Base-by-base conservation (phyloP, 2,888 invertebrate genomes). In the Pandemis heparana region DNA sequence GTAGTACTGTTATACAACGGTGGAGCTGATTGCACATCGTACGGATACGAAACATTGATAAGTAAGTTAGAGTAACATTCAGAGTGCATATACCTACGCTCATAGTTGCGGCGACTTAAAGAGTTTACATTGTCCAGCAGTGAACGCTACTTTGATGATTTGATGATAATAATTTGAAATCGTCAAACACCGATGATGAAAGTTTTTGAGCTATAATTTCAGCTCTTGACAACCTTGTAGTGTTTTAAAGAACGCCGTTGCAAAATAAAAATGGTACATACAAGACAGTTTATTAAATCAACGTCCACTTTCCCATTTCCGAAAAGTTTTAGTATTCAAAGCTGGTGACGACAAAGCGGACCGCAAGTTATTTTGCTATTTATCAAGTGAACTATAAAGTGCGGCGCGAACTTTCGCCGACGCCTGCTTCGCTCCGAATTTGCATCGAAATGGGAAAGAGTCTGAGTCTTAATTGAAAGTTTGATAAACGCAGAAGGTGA, bases 381-480 rank as follows among this genome's bases (percentile, higher is more conserved):
- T 74, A 74, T 74, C 69, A 70, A 74, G 65, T 65, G 64, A 70
- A 74, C 74, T 74, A 74, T 65, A 74, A 74, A 74, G 69, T 70
- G 70, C 60, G 69, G 64, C 60, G 59, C 51, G 53, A 74, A 74
- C 69, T 74, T 74, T 61, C 66, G 62, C 66, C 46, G 53, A 43
- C 61, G 43, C 67, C 12, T 53, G 71, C 63, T 68, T 68, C 65
- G 59, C 64, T 60, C 56, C 68, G 70, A 74, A 74, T 74, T 74
- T 74, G 74, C 74, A 74, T 74, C 65, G 74, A 74, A 74, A 74
- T 74, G 74, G 74, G 74, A 74, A 74, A 74, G 70, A 74, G 65
- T 70, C 74, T 65, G 70, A 70, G 60, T 74, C 74, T 74, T 74
- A 74, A 74, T 74, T 74, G 74, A 74, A 74, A 70, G 74, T 74